These are phyloP conservation scores for Palythoa grandiflora DNA, from an alignment of 92 coral and sea anemone genomes.

Conservation along the genomic window DNA sequence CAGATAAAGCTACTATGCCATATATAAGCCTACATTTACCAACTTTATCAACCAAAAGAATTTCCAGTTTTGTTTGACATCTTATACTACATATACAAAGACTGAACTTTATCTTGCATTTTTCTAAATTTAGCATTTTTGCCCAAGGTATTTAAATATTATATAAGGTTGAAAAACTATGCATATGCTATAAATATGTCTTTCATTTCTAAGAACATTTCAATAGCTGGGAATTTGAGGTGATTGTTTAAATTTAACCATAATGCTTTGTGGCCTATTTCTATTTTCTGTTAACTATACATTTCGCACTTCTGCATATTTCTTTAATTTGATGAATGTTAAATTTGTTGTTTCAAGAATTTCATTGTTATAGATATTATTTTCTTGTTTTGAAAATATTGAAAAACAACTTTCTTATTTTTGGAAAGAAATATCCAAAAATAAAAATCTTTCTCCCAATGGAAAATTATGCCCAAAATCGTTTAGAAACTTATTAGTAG, in stretches of 20 bases:
- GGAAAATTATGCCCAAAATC: neutral
- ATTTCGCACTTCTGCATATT: neutral
- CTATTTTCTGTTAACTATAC: neutral
- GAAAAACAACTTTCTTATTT: neutral
- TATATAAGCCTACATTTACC: neutral
- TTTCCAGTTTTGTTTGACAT: neutral
- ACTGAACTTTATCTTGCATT: neutral
- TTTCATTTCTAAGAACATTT: neutral
- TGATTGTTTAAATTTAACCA: neutral
- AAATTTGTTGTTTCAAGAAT: neutral
- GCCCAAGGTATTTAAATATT: neutral
- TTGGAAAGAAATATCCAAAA: neutral
- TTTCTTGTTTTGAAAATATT: neutral
- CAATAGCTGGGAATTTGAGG: neutral
- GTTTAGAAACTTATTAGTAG: conserved; percentile 12
- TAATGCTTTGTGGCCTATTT: neutral
- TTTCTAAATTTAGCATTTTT: conserved; percentile 6
- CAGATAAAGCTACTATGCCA: neutral
- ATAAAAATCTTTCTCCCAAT: neutral
- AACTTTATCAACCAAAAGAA: neutral
- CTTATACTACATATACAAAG: neutral
- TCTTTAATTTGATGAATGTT: neutral
- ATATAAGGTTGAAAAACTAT: neutral
- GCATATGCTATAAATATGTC: neutral
- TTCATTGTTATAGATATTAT: neutral